phyloP scores from a whole-genome alignment of 2,888 invertebrate genomes.

The Tipula unca region DNA sequence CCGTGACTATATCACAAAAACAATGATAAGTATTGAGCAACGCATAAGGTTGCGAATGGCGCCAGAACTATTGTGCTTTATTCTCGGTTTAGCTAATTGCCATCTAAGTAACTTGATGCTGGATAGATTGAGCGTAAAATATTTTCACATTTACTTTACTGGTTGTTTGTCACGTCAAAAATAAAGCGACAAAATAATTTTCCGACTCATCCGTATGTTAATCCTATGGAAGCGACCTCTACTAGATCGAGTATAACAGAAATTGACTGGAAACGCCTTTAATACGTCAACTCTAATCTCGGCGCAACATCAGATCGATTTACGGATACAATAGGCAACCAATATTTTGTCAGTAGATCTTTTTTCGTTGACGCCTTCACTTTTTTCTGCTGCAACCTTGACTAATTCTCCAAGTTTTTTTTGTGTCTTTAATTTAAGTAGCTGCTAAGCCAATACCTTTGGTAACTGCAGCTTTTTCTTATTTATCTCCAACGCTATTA shows the following conservation, averaged over 20 bases:
- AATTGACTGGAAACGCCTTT: slow-evolving; percentile 91
- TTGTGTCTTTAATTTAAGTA: too few relatives aligned
- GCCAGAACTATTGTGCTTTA: slow-evolving; percentile 96
- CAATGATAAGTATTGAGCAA: slow-evolving; percentile 92
- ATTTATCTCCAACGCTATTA: too few relatives aligned
- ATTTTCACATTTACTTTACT: slow-evolving; percentile 98
- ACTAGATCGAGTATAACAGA: slow-evolving; percentile 86
- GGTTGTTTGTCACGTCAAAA: slow-evolving; percentile 99
- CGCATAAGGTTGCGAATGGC: slow-evolving; percentile 97
- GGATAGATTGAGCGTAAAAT: slow-evolving; percentile 95
- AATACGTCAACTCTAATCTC: slow-evolving; percentile 64
- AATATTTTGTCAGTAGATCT: too few relatives aligned
- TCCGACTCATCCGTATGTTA: slow-evolving; percentile 94
- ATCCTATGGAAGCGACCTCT: slow-evolving; percentile 99
- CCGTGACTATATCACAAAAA: slow-evolving; percentile 96
- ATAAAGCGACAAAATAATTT: slow-evolving; percentile 99
- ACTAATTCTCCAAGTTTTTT: too few relatives aligned
- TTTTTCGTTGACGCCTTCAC: too few relatives aligned
- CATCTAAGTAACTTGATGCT: slow-evolving; percentile 99
- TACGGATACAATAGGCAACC: slow-evolving; percentile 92
- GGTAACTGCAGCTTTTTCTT: too few relatives aligned
- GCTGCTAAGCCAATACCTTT: too few relatives aligned
- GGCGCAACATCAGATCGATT: slow-evolving; percentile 83
- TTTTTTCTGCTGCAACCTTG: too few relatives aligned
- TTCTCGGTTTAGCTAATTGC: slow-evolving; percentile 93